Evolutionary conservation across 2,113 vertebrate species (phyloP).

Genomic region (Tachysurus fulvidraco): DNA sequence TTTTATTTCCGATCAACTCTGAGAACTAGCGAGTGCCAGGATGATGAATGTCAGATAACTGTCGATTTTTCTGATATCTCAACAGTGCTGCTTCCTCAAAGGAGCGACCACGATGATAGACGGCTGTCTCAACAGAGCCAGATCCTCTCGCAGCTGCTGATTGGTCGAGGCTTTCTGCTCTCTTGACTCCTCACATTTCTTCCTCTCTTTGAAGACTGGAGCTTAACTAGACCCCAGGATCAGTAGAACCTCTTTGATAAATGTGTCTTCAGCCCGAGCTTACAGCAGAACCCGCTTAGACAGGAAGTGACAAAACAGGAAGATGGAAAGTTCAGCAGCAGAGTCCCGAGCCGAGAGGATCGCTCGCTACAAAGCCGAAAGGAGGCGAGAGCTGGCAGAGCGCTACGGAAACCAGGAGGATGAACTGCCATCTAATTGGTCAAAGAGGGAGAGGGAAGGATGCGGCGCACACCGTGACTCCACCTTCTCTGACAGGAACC

Average conservation of each 20-base stretch:
- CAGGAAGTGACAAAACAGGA: not conserved
- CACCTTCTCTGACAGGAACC: slow-evolving; percentile 29
- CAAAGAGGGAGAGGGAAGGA: slow-evolving; percentile 61
- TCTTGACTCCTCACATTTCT: slow-evolving; percentile 31
- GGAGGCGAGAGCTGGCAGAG: slow-evolving; percentile 73
- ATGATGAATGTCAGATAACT: not conserved
- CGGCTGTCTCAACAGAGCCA: not conserved
- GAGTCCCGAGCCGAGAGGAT: slow-evolving; percentile 75
- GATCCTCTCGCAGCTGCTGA: slow-evolving; percentile 34
- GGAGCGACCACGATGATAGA: slow-evolving; percentile 32
- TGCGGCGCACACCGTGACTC: slow-evolving; percentile 10
- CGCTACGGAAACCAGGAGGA: slow-evolving; percentile 67
- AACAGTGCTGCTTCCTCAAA: slow-evolving; percentile 34
- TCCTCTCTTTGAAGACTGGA: not conserved
- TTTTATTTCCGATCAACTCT: not conserved
- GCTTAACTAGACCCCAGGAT: not conserved
- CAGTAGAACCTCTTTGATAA: not conserved
- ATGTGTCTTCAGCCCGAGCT: slow-evolving; percentile 40
- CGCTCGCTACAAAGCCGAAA: slow-evolving; percentile 77
- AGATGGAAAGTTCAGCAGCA: slow-evolving; percentile 63
- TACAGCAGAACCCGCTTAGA: slow-evolving; percentile 25
- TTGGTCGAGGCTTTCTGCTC: not conserved
- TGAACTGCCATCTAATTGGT: slow-evolving; percentile 69
- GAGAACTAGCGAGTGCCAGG: not conserved
- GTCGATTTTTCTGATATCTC: slow-evolving; percentile 25